Base-by-base conservation (phyloP, 1,140 invertebrate species). In the Elymnias hypermnestra region DNA sequence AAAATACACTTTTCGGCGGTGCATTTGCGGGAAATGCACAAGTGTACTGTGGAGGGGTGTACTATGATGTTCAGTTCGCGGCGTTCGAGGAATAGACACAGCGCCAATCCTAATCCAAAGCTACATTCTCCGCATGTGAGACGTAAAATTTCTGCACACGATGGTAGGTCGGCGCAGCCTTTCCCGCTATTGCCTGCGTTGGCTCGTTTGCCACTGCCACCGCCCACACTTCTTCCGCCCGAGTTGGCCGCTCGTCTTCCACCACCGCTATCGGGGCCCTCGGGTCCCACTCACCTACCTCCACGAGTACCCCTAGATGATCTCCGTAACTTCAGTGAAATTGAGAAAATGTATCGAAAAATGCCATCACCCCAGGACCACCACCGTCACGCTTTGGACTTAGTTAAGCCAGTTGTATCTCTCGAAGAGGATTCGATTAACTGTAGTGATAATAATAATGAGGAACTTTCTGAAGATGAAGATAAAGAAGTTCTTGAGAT, bases 1-100 rank as follows among this genome's bases (percentile, higher is more conserved):
- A 99, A 99, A 88, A 99, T 99, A 19, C 98, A 99, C 73, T 99
- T 99, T 73, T 99, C 97, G 38, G 98, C 98, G 0, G 98, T 99
- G 23, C 94, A 96, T 69, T 65, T 92, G 36, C 77, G 90, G 3
- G 92, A 94, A 73, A 91, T 94, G 91, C 93, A 92, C 79, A 90
- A 91, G 68, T 95, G 94, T 86, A 93, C 92, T 12, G 90, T 94
- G 19, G 89, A 91, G 44, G 93, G 93, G 25, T 95, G 94, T 82
- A 90, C 90, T n/a, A 93, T 94, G 88, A 91, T 94, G 57, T 95
- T 95, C 75, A 91, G 92, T 52, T 94, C 93, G 22, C 75, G 92
- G 13, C 91, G 92, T 28, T 92, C 92, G 43, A 86, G 94, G 5
- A 94, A 94, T 69, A 78, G 90, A 2, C 93, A 94, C 79, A 97